These are phyloP conservation scores for Rhincodon typus DNA, from an alignment of 2,797 vertebrate species.

Conservation along the genomic window DNA sequence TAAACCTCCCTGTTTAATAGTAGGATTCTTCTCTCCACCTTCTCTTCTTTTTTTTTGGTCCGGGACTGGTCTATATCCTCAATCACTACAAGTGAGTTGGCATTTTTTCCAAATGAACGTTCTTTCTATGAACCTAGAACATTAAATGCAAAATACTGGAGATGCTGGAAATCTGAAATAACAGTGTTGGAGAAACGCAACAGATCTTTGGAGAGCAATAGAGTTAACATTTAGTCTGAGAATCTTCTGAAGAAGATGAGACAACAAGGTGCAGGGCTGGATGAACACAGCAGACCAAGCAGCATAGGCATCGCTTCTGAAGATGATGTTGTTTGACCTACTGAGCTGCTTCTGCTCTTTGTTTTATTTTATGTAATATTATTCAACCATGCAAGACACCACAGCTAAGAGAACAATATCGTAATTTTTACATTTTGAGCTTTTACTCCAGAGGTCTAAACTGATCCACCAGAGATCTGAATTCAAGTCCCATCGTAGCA, in stretches of 20 bases:
- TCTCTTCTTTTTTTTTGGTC: neutral
- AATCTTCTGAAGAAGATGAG: too few relatives aligned
- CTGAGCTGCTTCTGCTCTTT: too few relatives aligned
- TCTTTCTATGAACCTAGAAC: neutral
- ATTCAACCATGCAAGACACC: neutral
- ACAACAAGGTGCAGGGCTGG: too few relatives aligned
- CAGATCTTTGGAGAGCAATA: too few relatives aligned
- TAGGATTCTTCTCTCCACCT: neutral
- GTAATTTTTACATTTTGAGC: neutral
- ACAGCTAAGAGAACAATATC: neutral
- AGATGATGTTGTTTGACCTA: too few relatives aligned
- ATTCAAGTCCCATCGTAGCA: neutral
- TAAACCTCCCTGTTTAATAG: too few relatives aligned
- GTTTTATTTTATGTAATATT: neutral
- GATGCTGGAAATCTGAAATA: too few relatives aligned
- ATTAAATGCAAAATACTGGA: too few relatives aligned
- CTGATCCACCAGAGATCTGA: neutral
- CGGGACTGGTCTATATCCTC: neutral
- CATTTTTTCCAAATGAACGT: neutral
- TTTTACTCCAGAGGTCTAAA: neutral
- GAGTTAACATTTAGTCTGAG: too few relatives aligned
- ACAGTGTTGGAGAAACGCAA: too few relatives aligned
- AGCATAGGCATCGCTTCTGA: too few relatives aligned
- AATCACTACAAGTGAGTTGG: neutral
- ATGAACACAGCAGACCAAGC: too few relatives aligned